These are phyloP conservation scores for Anas platyrhynchos DNA, from an alignment of 2,113 vertebrate species.

Conservation along the genomic window DNA sequence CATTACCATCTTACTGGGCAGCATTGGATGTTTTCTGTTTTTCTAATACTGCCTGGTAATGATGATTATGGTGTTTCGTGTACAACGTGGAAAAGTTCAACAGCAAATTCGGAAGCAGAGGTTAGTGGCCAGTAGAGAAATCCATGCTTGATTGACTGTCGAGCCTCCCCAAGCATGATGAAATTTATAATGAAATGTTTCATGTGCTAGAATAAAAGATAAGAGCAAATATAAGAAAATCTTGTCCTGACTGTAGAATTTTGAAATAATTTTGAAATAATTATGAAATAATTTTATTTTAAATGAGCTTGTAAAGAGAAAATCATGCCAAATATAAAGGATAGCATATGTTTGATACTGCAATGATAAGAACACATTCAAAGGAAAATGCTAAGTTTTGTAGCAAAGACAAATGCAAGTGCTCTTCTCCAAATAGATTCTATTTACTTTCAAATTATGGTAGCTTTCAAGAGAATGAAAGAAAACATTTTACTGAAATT, in stretches of 20 bases:
- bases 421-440: not conserved
- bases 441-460: not conserved
- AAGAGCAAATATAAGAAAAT: not conserved
- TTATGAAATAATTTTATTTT: not conserved
- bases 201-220: not conserved
- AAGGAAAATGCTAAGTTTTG: rapidly evolving
- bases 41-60: conserved; percentile 99
- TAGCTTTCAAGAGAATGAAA: not conserved
- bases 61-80: conserved; percentile 91
- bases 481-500: not conserved
- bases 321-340: rapidly evolving
- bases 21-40: conserved; percentile 94
- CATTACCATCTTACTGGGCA: conserved; percentile 99
- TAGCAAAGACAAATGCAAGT: not conserved
- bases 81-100: conserved; percentile 53
- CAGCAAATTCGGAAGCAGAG: not conserved
- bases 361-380: rapidly evolving
- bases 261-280: not conserved
- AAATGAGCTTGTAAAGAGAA: not conserved
- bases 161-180: not conserved
- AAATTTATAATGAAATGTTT: not conserved
- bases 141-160: not conserved
- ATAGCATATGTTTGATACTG: rapidly evolving
- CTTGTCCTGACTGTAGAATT: not conserved
- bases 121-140: not conserved